Evolutionary conservation across 30 jellyfish, hydroid and myxozoan genomes (phyloP), one percentile per base, ranked within the genome.

Genomic region (Aurelia sp.): DNA sequence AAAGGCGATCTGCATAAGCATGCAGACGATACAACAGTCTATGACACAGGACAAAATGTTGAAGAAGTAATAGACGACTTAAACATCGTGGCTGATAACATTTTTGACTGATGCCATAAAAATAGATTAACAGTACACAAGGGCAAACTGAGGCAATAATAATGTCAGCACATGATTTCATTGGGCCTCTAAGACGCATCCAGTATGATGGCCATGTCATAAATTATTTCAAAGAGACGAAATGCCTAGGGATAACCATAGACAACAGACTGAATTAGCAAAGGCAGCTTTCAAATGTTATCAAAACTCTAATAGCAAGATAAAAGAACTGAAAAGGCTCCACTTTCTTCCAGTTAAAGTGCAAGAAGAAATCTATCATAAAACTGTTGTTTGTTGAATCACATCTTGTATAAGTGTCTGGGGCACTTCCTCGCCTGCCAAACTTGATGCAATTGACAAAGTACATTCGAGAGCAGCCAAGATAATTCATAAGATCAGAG

Each of bases 381-480:
- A 52, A n/a, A 76, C 64, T 33, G 77, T 59, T 60, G 57, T 76
- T 53, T 19, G 76, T 15, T 74, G 78, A 38, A 59, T 57, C 38
- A 76, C 78, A 16, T 76, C 61, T 60, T 76, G 88, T 31, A 20
- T 58, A 22, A 75, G 62, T 19, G 63, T 76, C 21, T 75, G 87
- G 87, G 87, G 75, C 67, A 75, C 75, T 51, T 51, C 87, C n/a
- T 75, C 87, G 21, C 87, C 87, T 75, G 8, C 87, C 53, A 31
- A 1, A 38, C 58, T 75, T 21, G 35, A 52, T 16, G 87, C 74
- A 0, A 10, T 75, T 50, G 87, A 55, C 35, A 52, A 73, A 50
- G 1, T 75, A 13, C 75, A 48, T 57, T 73, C 87, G 27, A 58
- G 74, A 75, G 87, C 74, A 18, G 87, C 87, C n/a, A 75, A 50